Base-by-base conservation (phyloP, 2,888 invertebrate genomes). In the Limenitis camilla region DNA sequence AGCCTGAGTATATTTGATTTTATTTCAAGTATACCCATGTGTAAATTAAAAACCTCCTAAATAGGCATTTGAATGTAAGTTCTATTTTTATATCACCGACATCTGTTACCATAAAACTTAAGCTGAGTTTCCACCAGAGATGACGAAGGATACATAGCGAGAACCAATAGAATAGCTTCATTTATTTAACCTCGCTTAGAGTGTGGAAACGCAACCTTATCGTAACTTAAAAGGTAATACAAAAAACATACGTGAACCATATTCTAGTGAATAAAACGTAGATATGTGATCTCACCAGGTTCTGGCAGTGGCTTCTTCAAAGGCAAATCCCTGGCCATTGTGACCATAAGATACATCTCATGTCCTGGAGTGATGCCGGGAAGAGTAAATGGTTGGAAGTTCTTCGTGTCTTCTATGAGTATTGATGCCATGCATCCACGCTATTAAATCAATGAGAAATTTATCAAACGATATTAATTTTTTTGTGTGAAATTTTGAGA, bases 241-340 rank as follows among this genome's bases (percentile, higher is more conserved):
- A 35, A 35, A 9, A 4, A 35, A 2, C 10, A n/a, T 35, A 6
- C 9, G n/a, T 5, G 41, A 5, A 30, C 27, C 1, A 33, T 27
- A 33, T 6, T 11, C 31, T 39, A 11, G 8, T 19, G 8, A 9
- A 43, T 8, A 11, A 9, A 10, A 10, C 19, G 1, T 7, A 10
- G 2, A 9, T 6, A 36, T 7, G 2, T 1, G 4, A 11, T 43
- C 6, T 11, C 42, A 85, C 87, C 85, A 52, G 86, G 86, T 63
- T 84, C 84, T 3, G 81, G 79, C 4, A 80, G 60, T 0, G 87
- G 87, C 60, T 78, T 87, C 65, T 80, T 83, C 35, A 87, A 5
- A 0, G 86, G 86, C 10, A 85, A 5, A 53, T 87, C 85, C 10
- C 86, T 70, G 0, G 71, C 69, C 79, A 82, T 78, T 4, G 59